Percentiles rank a stretch among this genome's conserved stretches.
Conservation (phyloP, 2,888 invertebrate genomes). For the Dioctria rufipes region DNA sequence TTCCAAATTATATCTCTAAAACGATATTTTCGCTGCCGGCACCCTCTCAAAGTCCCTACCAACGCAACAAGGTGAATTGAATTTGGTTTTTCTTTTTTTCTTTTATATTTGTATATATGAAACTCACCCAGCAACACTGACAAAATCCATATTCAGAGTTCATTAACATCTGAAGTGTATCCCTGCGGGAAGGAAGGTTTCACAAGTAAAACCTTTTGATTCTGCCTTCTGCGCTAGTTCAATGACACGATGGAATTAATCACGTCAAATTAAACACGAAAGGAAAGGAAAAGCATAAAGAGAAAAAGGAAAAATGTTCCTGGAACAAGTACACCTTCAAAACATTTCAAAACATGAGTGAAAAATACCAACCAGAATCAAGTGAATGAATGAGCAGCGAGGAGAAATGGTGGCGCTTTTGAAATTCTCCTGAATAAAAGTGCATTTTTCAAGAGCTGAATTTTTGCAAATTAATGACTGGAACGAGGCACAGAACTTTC, state of each 20-base stretch:
- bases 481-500: conserved; percentile 40
- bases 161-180: conserved; percentile 51
- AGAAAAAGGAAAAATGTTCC: conserved; percentile 30
- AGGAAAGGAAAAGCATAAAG: conserved; percentile 40
- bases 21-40: neutral
- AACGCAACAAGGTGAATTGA: conserved; percentile 39
- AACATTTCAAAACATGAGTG: conserved; percentile 39
- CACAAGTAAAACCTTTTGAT: conserved; percentile 45
- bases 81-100: neutral
- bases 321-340: conserved; percentile 21
- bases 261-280: conserved; percentile 56
- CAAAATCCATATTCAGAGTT: conserved; percentile 51
- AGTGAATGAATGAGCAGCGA: conserved; percentile 45
- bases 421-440: conserved; percentile 39
- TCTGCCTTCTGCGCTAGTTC: conserved; percentile 53
- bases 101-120: neutral
- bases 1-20: neutral
- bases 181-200: conserved; percentile 27
- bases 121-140: conserved; percentile 47
- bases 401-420: conserved; percentile 46
- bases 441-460: conserved; percentile 48
- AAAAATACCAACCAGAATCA: neutral
- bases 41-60: conserved; percentile 13
- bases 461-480: conserved; percentile 50
- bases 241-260: conserved; percentile 58